phyloP scores from a whole-genome alignment of 2,113 vertebrate species.

The Apteryx mantelli region DNA sequence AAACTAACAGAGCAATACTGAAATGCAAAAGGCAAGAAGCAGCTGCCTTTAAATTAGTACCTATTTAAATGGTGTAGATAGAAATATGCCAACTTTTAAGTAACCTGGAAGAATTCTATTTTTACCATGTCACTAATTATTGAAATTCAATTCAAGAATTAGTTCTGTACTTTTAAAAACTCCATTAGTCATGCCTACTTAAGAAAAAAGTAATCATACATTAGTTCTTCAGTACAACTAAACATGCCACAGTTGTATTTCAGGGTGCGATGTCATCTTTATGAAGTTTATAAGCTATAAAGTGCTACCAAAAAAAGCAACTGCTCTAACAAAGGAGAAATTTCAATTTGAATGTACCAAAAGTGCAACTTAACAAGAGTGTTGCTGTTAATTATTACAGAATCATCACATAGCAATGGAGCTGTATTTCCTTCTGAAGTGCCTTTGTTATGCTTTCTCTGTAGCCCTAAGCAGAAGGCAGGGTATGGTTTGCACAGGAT shows the following conservation, averaged over 20 bases:
- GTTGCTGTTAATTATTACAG: constrained; percentile 16
- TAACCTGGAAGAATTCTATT: constrained; percentile 21
- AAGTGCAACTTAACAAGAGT: background rate
- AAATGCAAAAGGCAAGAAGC: constrained; percentile 32
- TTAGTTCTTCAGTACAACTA: background rate
- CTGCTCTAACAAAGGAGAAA: background rate
- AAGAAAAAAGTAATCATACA: background rate
- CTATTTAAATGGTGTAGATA: constrained; percentile 6
- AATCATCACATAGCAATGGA: background rate
- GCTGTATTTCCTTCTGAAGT: background rate
- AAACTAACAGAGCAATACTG: background rate
- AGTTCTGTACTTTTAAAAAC: background rate
- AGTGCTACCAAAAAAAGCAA: constrained; percentile 5
- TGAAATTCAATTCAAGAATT: constrained; percentile 3
- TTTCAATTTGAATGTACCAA: background rate
- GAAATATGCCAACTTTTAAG: constrained; percentile 17
- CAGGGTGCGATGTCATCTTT: background rate
- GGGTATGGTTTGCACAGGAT: background rate
- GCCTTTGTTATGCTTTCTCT: background rate
- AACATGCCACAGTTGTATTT: background rate
- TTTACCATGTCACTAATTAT: constrained; percentile 19
- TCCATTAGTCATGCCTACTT: background rate
- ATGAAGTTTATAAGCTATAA: background rate
- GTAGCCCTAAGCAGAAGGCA: background rate
- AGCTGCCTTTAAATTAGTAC: constrained; percentile 38